Evolutionary conservation across 2,888 invertebrate species (phyloP).

Genomic region (Polydrusus pterygomalis): DNA sequence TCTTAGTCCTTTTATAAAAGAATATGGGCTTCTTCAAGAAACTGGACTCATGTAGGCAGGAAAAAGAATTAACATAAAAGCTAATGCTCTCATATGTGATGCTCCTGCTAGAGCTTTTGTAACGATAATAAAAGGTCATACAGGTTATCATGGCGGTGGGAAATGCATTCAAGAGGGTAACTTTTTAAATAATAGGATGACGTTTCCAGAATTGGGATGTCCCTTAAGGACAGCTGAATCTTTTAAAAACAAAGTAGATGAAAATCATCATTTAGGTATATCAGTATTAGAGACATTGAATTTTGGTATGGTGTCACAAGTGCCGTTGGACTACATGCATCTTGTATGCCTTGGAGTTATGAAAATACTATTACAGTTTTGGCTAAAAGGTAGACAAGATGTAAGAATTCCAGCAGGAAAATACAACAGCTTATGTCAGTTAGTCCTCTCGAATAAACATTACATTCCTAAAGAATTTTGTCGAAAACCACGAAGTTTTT

Average conservation of each 20-base stretch:
- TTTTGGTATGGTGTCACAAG: background rate
- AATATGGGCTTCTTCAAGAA: too few relatives aligned
- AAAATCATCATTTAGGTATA: background rate
- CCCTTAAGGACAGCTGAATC: background rate
- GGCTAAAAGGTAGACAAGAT: constrained; percentile 17
- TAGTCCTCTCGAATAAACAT: background rate
- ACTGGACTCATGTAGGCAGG: too few relatives aligned
- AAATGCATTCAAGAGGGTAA: constrained; percentile 58
- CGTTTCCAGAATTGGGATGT: constrained; percentile 1
- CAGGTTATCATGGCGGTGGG: constrained; percentile 59
- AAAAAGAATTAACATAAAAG: background rate
- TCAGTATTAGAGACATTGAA: background rate
- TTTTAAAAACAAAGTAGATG: background rate
- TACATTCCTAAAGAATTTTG: background rate
- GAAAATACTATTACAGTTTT: constrained; percentile 20
- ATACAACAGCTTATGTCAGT: background rate
- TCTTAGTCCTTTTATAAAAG: background rate
- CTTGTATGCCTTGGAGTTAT: constrained; percentile 19
- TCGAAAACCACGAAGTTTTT: background rate
- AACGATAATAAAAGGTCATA: constrained; percentile 55
- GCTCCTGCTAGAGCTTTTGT: constrained; percentile 60
- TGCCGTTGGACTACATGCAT: background rate
- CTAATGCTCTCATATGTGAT: constrained; percentile 56
- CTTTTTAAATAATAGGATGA: constrained; percentile 23
- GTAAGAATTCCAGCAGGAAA: constrained; percentile 8